Evolutionary conservation across 2,888 invertebrate species (phyloP).

Genomic region (Linnaemya tessellans): DNA sequence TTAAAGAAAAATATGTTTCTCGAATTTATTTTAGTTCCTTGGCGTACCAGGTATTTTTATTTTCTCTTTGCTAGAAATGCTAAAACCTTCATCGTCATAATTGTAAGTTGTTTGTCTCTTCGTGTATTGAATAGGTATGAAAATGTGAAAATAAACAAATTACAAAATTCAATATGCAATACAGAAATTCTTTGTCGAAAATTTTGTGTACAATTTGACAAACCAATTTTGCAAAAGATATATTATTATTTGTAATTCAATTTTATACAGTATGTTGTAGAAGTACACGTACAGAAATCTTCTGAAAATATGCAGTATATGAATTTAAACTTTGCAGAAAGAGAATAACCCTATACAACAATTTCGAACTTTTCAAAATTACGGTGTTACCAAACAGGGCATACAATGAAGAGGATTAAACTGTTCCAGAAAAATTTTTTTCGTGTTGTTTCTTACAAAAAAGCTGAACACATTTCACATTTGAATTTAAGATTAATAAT

Average conservation of each 20-base stretch:
- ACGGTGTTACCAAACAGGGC: too few species aligned
- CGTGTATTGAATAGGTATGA: neutral
- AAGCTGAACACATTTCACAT: too few species aligned
- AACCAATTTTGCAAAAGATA: slow-evolving; percentile 30
- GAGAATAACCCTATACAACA: too few species aligned
- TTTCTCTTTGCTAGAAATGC: neutral
- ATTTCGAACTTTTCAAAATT: too few species aligned
- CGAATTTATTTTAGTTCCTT: slow-evolving; percentile 31
- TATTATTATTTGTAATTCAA: neutral
- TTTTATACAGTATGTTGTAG: neutral
- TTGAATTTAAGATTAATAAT: too few species aligned
- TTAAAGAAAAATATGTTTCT: slow-evolving; percentile 7
- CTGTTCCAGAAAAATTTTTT: too few species aligned
- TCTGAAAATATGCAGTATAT: too few species aligned
- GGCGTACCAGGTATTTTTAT: slow-evolving; percentile 55
- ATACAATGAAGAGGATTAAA: too few species aligned
- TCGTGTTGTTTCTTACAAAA: too few species aligned
- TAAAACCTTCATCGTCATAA: slow-evolving; percentile 24
- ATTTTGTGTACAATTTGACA: slow-evolving; percentile 38
- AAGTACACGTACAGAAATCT: neutral
- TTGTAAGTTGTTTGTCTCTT: slow-evolving; percentile 48
- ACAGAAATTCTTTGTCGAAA: slow-evolving; percentile 1
- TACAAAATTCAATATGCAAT: slow-evolving; percentile 11
- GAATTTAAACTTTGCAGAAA: too few species aligned
- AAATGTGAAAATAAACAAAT: neutral